Base-by-base conservation (phyloP, 2,113 vertebrate genomes). In the Mormyrus lacerda region DNA sequence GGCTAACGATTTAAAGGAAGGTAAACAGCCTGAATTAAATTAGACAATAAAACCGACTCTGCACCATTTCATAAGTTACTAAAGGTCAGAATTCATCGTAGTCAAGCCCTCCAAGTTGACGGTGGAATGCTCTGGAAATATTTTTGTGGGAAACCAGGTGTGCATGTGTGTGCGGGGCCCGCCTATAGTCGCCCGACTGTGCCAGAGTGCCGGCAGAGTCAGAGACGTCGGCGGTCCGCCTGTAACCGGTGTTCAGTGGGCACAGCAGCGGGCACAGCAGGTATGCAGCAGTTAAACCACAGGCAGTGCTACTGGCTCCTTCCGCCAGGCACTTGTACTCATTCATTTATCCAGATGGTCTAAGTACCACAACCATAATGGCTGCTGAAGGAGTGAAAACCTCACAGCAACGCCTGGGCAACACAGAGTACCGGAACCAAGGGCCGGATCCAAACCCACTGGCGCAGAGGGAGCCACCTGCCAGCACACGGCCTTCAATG, bases 91-190 rank as follows among this genome's bases (percentile, higher is more conserved):
- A 76, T 76, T 42, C 31, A 19, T 39, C 69, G 19, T 19, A 76
- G 35, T 6, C 35, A 76, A 76, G 35, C 73, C 73, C 73, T 79
- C 31, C 21, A 15, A 89, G 31, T 51, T 13, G 15, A 76, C 24
- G 48, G 27, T 89, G 31, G 73, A 91, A 91, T 91, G 89, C 87
- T 85, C 48, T 89, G 89, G 76, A 48, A 86, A 76, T 61, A 35
- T 39, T 48, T 24, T 10, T 42, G 8, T 11, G 35, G 47, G 3
- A 44, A 90, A 94, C 92, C 95, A 95, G 95, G 92, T 95, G 95
- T 94, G 93, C 91, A 90, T 91, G 93, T 88, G 92, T 92, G 91
- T 47, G 65, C 0, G 39, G 55, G 4, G 50, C 48, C 91, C 65
- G 61, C 24, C 87, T 85, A 89, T 85, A 11, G 89, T 92, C 92